Base-by-base conservation (phyloP, 2,797 vertebrate genomes). In the Heteromormyrus szaboi region DNA sequence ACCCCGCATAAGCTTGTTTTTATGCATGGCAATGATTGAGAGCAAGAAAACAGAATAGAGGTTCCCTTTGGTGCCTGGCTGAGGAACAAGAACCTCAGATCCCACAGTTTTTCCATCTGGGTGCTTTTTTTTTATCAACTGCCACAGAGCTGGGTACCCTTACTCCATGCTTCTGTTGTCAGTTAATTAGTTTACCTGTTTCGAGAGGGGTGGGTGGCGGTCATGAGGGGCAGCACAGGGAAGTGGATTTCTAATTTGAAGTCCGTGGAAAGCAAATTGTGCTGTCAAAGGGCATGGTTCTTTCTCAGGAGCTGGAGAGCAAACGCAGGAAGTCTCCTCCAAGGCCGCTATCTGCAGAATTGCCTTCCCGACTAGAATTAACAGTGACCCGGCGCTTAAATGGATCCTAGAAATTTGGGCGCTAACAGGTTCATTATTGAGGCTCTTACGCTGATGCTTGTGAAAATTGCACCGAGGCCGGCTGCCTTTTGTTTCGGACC, bases 321-420 rank as follows among this genome's bases (percentile, higher is more conserved):
- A 90, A 90, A 83, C 87, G 56, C 46, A 87, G 25, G 87, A 53
- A 46, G 59, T 81, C 56, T 37, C 33, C 44, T 65, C 56, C 79
- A 68, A 44, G 33, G 29, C 53, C 89, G 83, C 90, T 89, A 92
- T 90, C 90, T 90, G 90, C 59, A 88, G 54, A 88, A 44, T 29
- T 50, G 68, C 86, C 84, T 83, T 83, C 41, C 33, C 59, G 87
- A 86, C 79, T 87, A 72, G 12, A 51, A 86, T 50, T 29, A 37
- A 37, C 9, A 76, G n/a, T 17, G 65, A 41, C 76, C 76, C 44
- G 41, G 17, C 29, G 11, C 4, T 51, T 94, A 94, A 95, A 94
- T 94, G 92, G 91, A 93, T 94, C 94, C 25, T 93, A 85, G 54
- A 93, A 94, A 93, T 93, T 86, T 92, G 92, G 91, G 91, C 92